A percentile compares a stretch with the other conserved stretches of the same genome.
phyloP scores from a whole-genome alignment of 2,113 vertebrate species.

The Malurus cyaneus region DNA sequence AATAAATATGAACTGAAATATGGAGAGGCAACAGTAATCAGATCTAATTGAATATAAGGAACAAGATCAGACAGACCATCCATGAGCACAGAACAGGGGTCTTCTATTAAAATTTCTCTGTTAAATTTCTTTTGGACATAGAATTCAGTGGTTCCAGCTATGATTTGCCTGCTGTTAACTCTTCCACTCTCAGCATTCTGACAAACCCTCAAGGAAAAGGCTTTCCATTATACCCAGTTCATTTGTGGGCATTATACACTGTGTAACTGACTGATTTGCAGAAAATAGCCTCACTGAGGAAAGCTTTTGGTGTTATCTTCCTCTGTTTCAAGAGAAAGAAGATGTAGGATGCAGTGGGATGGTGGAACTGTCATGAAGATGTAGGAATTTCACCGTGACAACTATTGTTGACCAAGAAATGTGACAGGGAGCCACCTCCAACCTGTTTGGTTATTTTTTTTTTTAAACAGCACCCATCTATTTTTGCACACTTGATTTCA shows the following conservation, averaged over 20 bases:
- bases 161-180: background rate
- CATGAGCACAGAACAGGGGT: background rate
- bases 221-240: background rate
- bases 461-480: background rate
- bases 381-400: background rate
- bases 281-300: background rate
- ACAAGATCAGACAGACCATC: background rate
- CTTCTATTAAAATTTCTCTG: background rate
- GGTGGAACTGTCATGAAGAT: background rate
- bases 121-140: background rate
- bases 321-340: background rate
- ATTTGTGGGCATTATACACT: background rate
- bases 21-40: background rate
- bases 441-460: background rate
- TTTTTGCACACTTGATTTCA: background rate
- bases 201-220: background rate
- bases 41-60: background rate
- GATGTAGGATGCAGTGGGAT: background rate
- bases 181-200: background rate
- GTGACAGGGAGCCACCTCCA: background rate
- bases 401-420: background rate
- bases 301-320: background rate
- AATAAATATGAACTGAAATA: background rate
- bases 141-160: accelerated
- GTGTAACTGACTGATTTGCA: background rate